These are phyloP conservation scores for Chydorus sphaericus DNA, from an alignment of 2,888 invertebrate species.

Conservation along the genomic window DNA sequence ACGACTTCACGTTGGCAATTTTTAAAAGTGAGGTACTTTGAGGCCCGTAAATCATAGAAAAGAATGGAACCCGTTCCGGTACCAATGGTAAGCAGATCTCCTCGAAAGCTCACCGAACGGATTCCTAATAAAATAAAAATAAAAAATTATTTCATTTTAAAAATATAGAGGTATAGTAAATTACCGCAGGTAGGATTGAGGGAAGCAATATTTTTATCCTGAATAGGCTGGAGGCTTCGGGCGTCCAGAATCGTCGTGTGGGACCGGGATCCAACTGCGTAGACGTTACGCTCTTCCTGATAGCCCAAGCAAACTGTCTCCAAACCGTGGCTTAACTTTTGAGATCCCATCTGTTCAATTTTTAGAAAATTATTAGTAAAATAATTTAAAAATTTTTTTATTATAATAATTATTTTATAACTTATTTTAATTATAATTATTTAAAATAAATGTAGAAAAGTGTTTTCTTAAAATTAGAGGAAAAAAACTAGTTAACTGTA, in stretches of 20 bases:
- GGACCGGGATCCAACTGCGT: conserved; percentile 87
- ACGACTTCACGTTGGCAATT: conserved; percentile 77
- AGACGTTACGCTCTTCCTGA: conserved; percentile 61
- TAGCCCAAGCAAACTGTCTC: conserved; percentile 87
- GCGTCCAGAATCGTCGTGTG: conserved; percentile 81
- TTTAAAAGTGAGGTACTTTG: conserved; percentile 79
- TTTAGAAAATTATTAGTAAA: conserved; percentile 8
- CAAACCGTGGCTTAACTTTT: conserved; percentile 73
- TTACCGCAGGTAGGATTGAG: conserved; percentile 76
- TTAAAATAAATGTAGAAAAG: too few species aligned
- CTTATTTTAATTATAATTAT: too few species aligned
- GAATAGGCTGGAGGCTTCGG: conserved; percentile 58
- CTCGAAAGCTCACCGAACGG: conserved; percentile 78
- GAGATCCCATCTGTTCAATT: conserved; percentile 49
- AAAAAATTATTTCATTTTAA: not conserved
- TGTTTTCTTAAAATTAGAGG: too few species aligned
- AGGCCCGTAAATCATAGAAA: conserved; percentile 84
- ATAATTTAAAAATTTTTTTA: too few species aligned
- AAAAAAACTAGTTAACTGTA: too few species aligned
- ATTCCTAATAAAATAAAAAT: conserved; percentile 34
- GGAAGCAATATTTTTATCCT: conserved; percentile 52
- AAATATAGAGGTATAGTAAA: conserved; percentile 14
- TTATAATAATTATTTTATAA: too few species aligned
- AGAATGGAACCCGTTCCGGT: conserved; percentile 81
- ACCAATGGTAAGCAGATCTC: conserved; percentile 79